Percentiles rank a stretch among this genome's conserved stretches.
Conservation (phyloP, 2,888 invertebrate genomes). For the Luffia ferchaultella region DNA sequence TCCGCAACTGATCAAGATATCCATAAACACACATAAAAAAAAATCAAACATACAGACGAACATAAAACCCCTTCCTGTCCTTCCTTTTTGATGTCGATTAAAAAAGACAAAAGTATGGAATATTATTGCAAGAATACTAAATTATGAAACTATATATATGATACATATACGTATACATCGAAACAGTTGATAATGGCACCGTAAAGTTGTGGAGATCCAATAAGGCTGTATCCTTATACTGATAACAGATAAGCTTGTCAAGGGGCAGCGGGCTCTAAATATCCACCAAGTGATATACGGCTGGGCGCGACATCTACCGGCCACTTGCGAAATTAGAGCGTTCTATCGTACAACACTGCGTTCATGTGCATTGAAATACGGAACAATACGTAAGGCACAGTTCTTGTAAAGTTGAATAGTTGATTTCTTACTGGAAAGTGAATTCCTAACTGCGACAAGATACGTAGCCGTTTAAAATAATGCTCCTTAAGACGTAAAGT, state of each 20-base stretch:
- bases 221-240: slow-evolving; percentile 43
- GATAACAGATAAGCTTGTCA: slow-evolving; percentile 62
- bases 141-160: not conserved
- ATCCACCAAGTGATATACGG: slow-evolving; percentile 39
- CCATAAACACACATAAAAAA: no score
- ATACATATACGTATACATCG: not conserved
- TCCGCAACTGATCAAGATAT: no score
- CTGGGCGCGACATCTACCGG: slow-evolving; percentile 32
- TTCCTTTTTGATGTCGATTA: no score
- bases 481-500: no score
- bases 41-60: no score
- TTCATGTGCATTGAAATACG: not conserved
- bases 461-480: no score
- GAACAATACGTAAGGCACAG: not conserved
- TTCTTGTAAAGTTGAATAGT: no score
- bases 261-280: slow-evolving; percentile 49
- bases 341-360: not conserved
- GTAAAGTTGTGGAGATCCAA: slow-evolving; percentile 20
- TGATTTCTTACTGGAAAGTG: no score
- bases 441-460: no score
- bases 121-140: no score
- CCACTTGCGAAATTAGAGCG: slow-evolving; percentile 58
- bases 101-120: no score
- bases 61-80: no score
- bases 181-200: not conserved